Percentiles rank a stretch among this genome's conserved stretches.
Evolutionary conservation across 2,797 vertebrate species (phyloP).

Genomic region (Mormyrus hasselquistii): DNA sequence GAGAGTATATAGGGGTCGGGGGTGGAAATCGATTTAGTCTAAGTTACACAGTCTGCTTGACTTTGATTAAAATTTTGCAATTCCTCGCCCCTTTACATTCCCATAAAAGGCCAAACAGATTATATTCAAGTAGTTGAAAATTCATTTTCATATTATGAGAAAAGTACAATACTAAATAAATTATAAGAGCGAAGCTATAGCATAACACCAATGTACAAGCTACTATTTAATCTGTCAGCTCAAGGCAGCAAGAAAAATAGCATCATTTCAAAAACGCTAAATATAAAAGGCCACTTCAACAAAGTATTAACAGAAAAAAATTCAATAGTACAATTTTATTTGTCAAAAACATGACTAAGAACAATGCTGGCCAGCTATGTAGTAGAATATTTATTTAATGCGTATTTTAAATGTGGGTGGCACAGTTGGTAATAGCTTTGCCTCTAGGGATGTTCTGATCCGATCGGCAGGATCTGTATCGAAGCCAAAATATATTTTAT

Average conservation of each 20-base stretch:
- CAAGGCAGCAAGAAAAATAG: neutral
- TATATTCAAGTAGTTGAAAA: neutral
- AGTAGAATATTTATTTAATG: neutral
- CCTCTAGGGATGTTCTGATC: neutral
- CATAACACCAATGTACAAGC: neutral
- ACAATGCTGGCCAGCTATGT: neutral
- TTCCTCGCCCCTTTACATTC: neutral
- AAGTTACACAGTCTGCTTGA: neutral
- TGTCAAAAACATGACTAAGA: neutral
- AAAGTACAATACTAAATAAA: neutral
- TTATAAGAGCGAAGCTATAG: neutral
- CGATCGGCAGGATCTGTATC: neutral
- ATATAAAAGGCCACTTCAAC: neutral
- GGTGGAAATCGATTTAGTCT: neutral
- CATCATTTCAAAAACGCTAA: neutral
- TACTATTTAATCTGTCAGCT: neutral
- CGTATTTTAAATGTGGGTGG: slow-evolving; percentile 5
- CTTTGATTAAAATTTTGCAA: slow-evolving; percentile 3
- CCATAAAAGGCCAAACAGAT: neutral
- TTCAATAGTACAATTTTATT: neutral
- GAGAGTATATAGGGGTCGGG: neutral
- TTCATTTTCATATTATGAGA: neutral
- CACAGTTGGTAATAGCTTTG: neutral
- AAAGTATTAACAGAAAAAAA: neutral
- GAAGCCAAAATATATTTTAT: neutral